Evolutionary conservation across 2,797 vertebrate species (phyloP).

Genomic region (Catostomus latipinnis): DNA sequence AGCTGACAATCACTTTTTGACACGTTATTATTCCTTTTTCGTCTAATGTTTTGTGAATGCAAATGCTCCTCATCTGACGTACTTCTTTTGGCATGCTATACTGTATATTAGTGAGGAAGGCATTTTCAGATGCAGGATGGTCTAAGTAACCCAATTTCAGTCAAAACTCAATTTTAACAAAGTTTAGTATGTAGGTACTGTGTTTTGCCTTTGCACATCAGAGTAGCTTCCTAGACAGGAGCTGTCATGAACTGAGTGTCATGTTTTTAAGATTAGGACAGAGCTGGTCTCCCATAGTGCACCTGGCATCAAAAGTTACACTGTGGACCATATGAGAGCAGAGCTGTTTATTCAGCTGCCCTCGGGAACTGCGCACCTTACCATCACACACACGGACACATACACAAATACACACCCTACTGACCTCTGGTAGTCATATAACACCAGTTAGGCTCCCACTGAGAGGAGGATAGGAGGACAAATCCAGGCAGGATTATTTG

Average conservation of each 20-base stretch:
- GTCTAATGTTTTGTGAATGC: no score
- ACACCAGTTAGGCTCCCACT: constrained; percentile 56
- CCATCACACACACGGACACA: constrained; percentile 63
- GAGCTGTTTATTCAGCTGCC: constrained; percentile 80
- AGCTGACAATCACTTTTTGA: constrained; percentile 23
- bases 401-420: constrained; percentile 50
- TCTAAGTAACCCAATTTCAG: no score
- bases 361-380: constrained; percentile 67
- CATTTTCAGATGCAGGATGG: no score
- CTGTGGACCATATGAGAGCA: constrained; percentile 57
- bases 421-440: constrained; percentile 60
- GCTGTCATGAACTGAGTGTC: neutral
- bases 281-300: constrained; percentile 52
- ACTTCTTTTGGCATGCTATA: no score
- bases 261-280: constrained; percentile 29
- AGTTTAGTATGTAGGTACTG: no score
- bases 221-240: neutral
- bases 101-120: no score
- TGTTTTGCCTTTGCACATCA: no score
- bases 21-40: neutral
- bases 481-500: constrained; percentile 49
- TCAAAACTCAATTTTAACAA: no score
- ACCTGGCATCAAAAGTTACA: constrained; percentile 65
- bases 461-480: constrained; percentile 39
- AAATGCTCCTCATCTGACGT: no score